phyloP scores from a whole-genome alignment of 2,797 vertebrate species.

The Acipenser transmontanus region DNA sequence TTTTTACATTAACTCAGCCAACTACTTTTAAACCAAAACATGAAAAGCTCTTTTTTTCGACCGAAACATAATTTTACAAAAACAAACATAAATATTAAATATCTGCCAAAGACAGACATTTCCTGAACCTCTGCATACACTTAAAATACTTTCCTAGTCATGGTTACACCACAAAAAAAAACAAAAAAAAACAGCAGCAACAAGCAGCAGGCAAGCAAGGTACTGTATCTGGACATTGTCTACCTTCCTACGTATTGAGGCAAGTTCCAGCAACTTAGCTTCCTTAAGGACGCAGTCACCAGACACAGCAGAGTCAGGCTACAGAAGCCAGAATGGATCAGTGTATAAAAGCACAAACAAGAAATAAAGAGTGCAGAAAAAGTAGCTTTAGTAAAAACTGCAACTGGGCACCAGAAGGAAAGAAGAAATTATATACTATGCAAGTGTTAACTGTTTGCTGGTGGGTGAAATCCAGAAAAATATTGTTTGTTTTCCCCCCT shows the following conservation, averaged over 20 bases:
- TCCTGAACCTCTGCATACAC: slow-evolving; percentile 23
- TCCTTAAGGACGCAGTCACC: slow-evolving; percentile 71
- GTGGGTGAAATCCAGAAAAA: no score
- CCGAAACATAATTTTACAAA: no score
- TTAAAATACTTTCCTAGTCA: slow-evolving; percentile 41
- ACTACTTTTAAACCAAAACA: no score
- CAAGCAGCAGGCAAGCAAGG: slow-evolving; percentile 36
- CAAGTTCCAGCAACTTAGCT: slow-evolving; percentile 59
- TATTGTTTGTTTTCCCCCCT: no score
- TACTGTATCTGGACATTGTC: slow-evolving; percentile 37
- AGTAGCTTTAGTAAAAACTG: slow-evolving; percentile 23
- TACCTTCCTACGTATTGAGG: slow-evolving; percentile 75
- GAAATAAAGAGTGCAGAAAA: slow-evolving; percentile 22
- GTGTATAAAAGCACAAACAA: slow-evolving; percentile 39
- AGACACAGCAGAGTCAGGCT: slow-evolving; percentile 63
- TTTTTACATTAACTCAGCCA: no score
- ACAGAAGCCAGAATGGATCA: slow-evolving; percentile 49
- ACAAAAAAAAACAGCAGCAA: slow-evolving; percentile 41
- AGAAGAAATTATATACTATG: neutral
- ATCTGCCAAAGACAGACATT: slow-evolving; percentile 12
- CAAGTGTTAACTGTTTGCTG: no score
- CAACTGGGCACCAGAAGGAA: neutral
- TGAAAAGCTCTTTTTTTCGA: no score
- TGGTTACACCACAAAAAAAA: slow-evolving; percentile 27
- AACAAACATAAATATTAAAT: no score